phyloP scores from a whole-genome alignment of 1,140 invertebrate species.

The Heliothis virescens region DNA sequence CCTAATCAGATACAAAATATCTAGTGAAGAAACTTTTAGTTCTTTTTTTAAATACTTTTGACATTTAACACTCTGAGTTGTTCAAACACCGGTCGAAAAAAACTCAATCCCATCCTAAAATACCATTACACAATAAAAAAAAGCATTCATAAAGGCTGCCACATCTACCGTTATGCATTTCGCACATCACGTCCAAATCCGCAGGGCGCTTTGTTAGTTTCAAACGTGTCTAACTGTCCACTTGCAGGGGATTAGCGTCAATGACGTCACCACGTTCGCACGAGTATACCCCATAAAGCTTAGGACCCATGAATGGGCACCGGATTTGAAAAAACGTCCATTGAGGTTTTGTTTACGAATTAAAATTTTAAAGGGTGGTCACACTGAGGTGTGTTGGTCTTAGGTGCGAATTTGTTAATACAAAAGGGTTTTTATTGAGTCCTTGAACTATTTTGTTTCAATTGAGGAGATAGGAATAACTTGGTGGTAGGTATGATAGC shows the following conservation, averaged over 20 bases:
- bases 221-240: slow-evolving; percentile 55
- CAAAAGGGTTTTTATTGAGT: neutral
- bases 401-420: slow-evolving; percentile 17
- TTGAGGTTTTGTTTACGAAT: slow-evolving; percentile 54
- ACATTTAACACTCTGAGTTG: too few species aligned
- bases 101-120: too few species aligned
- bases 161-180: slow-evolving; percentile 48
- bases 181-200: slow-evolving; percentile 46
- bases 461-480: neutral
- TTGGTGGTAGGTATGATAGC: neutral
- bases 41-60: too few species aligned
- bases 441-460: neutral
- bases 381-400: slow-evolving; percentile 22
- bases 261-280: slow-evolving; percentile 58
- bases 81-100: too few species aligned
- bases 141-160: neutral
- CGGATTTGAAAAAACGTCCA: slow-evolving; percentile 54
- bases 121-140: too few species aligned
- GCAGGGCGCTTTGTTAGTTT: slow-evolving; percentile 52
- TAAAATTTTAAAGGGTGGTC: slow-evolving; percentile 52
- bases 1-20: too few species aligned
- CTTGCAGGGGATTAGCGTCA: slow-evolving; percentile 62
- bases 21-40: too few species aligned
- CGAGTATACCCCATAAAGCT: slow-evolving; percentile 36
- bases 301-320: slow-evolving; percentile 50